These are phyloP conservation scores for Speoplatyrhinus poulsoni DNA, from an alignment of 2,113 vertebrate species.

Conservation along the genomic window DNA sequence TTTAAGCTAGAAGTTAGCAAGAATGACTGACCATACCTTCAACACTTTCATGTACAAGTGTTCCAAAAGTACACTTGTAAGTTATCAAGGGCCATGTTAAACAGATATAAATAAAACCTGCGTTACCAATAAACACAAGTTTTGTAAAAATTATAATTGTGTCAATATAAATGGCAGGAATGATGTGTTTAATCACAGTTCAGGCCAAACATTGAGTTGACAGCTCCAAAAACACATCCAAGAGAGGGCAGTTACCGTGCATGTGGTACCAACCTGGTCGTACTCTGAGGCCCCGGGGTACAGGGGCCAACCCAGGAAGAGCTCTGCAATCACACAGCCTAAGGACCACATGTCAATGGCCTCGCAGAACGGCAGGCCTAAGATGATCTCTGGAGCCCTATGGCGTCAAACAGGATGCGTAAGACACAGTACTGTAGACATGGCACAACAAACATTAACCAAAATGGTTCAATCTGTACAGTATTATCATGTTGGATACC, in stretches of 20 bases:
- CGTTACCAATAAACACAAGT: no score
- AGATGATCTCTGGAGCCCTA: conserved; percentile 97
- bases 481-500: not conserved
- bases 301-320: conserved; percentile 97
- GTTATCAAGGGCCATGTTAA: no score
- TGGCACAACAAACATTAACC: not conserved
- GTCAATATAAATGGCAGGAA: no score
- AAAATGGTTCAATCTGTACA: not conserved
- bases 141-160: no score
- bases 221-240: no score
- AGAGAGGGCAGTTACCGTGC: no score
- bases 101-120: no score
- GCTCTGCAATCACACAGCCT: conserved; percentile 97
- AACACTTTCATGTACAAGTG: no score
- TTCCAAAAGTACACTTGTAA: no score
- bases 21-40: no score
- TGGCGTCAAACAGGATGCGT: conserved; percentile 8
- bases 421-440: not conserved
- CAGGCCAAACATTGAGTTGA: not conserved
- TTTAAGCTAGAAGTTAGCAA: no score
- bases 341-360: conserved; percentile 99
- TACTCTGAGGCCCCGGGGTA: conserved; percentile 98
- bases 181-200: not conserved
- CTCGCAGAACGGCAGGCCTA: conserved; percentile 95
- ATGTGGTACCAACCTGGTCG: conserved; percentile 86